Evolutionary conservation across 2,113 vertebrate species (phyloP).

Genomic region (Ibidorhyncha struthersii): DNA sequence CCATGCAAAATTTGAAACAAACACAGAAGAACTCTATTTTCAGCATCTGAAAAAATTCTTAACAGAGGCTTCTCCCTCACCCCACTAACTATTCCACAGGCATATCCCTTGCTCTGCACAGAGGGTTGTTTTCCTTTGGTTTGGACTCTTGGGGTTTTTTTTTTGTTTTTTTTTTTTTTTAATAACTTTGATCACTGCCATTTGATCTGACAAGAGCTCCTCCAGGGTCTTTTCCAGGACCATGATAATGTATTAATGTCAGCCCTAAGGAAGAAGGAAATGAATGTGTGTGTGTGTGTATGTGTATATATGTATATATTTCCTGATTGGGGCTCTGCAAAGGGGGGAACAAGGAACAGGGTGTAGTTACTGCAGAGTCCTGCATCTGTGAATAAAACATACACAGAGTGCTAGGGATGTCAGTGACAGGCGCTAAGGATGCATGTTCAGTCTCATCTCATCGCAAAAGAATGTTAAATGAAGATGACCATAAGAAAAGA

Average conservation of each 20-base stretch:
- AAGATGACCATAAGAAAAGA: neutral
- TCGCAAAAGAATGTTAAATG: neutral
- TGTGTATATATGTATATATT: neutral
- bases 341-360: neutral
- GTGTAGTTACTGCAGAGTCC: neutral
- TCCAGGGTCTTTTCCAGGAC: neutral
- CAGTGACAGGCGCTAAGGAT: neutral
- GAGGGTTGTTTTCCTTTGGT: neutral
- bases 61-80: neutral
- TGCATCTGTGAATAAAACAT: neutral
- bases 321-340: neutral
- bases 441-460: neutral
- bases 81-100: neutral
- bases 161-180: neutral
- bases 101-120: neutral
- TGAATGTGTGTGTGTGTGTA: neutral
- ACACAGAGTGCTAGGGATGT: neutral
- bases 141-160: neutral
- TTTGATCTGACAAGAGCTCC: neutral
- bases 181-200: neutral
- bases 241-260: neutral
- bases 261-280: neutral
- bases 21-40: neutral
- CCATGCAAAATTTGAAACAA: neutral
- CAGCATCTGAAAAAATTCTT: neutral